Percentiles rank a stretch among this genome's conserved stretches.
Evolutionary conservation across 1,140 invertebrate genomes (phyloP).

Genomic region (Chelonus insularis): DNA sequence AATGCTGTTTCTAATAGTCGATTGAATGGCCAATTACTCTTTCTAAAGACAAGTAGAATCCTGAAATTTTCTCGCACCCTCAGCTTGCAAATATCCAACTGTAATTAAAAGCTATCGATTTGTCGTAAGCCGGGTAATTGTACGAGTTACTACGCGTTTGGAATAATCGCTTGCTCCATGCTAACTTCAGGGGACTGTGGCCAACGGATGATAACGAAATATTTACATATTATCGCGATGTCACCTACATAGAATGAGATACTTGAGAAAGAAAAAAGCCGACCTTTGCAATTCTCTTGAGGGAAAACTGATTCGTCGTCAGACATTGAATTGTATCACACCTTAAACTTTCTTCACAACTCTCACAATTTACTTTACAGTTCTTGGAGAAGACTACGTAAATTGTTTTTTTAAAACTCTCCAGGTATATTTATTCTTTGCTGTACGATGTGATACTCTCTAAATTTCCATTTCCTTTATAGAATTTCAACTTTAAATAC

Average conservation of each 20-base stretch:
- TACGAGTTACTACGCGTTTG: conserved; percentile 54
- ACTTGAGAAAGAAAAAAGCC: too few species aligned
- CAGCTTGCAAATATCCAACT: conserved; percentile 47
- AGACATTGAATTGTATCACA: conserved; percentile 8
- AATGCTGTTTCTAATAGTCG: conserved; percentile 20
- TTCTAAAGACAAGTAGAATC: conserved; percentile 19
- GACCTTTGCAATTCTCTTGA: too few species aligned
- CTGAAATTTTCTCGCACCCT: conserved; percentile 25
- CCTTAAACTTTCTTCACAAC: conserved; percentile 18
- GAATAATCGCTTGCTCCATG: conserved; percentile 49
- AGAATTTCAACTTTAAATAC: too few species aligned
- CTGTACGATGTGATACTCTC: not conserved
- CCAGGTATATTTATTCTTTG: not conserved
- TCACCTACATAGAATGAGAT: conserved; percentile 4
- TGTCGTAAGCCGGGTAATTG: conserved; percentile 59
- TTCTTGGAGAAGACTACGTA: conserved; percentile 9
- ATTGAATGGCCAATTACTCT: conserved; percentile 14
- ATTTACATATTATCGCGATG: conserved; percentile 59
- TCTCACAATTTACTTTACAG: not conserved
- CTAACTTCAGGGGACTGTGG: conserved; percentile 7
- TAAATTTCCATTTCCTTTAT: conserved; percentile 3
- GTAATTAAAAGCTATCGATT: conserved; percentile 60
- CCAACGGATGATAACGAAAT: conserved; percentile 51
- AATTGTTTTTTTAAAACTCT: conserved; percentile 30
- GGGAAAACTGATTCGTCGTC: not conserved